Conservation (phyloP, 92 coral and sea anemone species). For the Diadumene lineata region DNA sequence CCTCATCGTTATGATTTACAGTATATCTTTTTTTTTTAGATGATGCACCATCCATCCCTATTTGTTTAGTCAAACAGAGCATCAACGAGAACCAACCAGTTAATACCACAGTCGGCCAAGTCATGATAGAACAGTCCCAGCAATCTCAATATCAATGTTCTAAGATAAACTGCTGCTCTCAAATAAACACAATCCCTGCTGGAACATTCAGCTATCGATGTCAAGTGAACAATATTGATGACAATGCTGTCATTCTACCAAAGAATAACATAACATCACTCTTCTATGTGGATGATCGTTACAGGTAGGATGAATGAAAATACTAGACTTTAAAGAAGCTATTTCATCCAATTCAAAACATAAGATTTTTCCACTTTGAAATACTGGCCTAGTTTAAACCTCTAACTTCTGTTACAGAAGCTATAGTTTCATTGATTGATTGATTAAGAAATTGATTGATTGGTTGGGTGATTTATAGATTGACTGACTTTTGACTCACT, state of each 20-base stretch:
- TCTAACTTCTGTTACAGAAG: too few species aligned
- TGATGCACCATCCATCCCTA: slow-evolving; percentile 25
- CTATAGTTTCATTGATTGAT: too few species aligned
- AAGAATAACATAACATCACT: slow-evolving; percentile 32
- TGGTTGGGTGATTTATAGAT: too few species aligned
- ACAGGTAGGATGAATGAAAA: too few species aligned
- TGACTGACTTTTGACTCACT: too few species aligned
- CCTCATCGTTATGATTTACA: too few species aligned
- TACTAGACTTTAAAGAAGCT: too few species aligned
- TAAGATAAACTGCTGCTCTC: slow-evolving; percentile 50
- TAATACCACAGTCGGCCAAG: slow-evolving; percentile 59
- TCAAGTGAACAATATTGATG: slow-evolving; percentile 36
- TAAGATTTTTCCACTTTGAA: too few species aligned
- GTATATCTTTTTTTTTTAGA: too few species aligned
- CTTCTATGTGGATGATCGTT: slow-evolving; percentile 43
- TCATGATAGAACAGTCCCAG: slow-evolving; percentile 47
- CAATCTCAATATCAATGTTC: slow-evolving; percentile 40
- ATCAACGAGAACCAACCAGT: slow-evolving; percentile 63
- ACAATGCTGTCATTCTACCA: slow-evolving; percentile 28
- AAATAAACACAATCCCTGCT: slow-evolving; percentile 12
- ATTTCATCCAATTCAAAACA: too few species aligned
- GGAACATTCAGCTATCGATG: slow-evolving; percentile 37
- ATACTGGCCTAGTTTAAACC: too few species aligned
- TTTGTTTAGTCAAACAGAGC: slow-evolving; percentile 45
- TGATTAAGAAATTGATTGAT: too few species aligned